phyloP scores from a whole-genome alignment of 2,888 invertebrate species.

The Glyphotaelius pellucidus region DNA sequence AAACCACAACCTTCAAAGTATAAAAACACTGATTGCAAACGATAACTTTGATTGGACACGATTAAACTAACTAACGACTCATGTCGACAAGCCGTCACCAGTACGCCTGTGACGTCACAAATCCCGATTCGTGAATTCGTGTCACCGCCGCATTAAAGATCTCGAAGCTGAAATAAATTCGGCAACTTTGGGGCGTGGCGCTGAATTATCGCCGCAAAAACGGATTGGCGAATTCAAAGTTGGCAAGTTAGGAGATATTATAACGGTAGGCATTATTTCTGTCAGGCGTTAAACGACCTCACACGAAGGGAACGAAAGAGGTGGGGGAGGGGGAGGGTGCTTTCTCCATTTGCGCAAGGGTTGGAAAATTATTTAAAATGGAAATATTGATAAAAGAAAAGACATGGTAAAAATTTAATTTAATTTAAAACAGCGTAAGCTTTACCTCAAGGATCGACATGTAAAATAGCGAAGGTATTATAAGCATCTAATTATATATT shows the following conservation, averaged over 20 bases:
- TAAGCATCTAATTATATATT: too few species aligned
- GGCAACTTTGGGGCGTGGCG: constrained; percentile 9
- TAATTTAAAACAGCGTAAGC: not conserved
- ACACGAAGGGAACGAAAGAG: constrained; percentile 15
- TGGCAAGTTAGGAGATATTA: constrained; percentile 45
- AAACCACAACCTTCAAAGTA: not conserved
- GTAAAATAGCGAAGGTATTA: not conserved
- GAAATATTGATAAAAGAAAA: not conserved
- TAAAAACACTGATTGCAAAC: not conserved
- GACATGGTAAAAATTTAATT: not conserved
- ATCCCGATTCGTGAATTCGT: not conserved
- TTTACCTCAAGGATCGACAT: not conserved
- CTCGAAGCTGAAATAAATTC: constrained; percentile 11
- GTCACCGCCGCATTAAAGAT: not conserved
- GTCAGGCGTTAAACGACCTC: constrained; percentile 47
- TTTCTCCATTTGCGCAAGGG: not conserved
- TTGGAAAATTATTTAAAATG: not conserved
- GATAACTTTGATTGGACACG: not conserved
- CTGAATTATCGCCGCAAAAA: constrained; percentile 26
- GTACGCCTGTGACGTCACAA: not conserved
- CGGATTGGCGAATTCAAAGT: constrained; percentile 48
- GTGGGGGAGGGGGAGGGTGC: not conserved
- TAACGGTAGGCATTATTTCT: constrained; percentile 47
- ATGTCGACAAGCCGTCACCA: not conserved
- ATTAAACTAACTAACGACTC: not conserved